Evolutionary conservation across 2,888 invertebrate species (phyloP).

Genomic region (Scaptomyza polygonia): DNA sequence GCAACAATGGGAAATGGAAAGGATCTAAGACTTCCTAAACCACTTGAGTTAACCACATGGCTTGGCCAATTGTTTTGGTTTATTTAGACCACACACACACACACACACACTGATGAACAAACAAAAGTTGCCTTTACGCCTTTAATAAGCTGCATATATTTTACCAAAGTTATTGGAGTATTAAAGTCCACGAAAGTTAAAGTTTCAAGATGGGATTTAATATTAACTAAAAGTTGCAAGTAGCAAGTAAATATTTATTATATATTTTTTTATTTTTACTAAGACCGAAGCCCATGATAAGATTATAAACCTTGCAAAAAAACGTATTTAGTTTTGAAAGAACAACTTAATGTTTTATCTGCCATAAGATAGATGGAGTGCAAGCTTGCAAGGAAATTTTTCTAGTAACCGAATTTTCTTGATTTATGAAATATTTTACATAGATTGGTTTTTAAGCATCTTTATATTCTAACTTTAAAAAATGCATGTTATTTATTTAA

Average conservation of each 20-base stretch:
- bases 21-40: constrained; percentile 17
- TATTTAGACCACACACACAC: constrained; percentile 13
- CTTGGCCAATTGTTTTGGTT: constrained; percentile 44
- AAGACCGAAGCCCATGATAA: neutral
- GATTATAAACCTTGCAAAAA: too few relatives aligned
- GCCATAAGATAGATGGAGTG: too few relatives aligned
- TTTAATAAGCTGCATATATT: constrained; percentile 47
- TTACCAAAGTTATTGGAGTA: constrained; percentile 11
- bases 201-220: neutral
- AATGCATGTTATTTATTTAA: too few relatives aligned
- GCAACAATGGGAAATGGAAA: neutral
- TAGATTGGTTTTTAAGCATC: too few relatives aligned
- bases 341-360: too few relatives aligned
- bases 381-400: too few relatives aligned
- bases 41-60: constrained; percentile 45
- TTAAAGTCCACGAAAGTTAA: neutral
- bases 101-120: neutral
- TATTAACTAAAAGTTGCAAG: constrained; percentile 2
- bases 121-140: constrained; percentile 9
- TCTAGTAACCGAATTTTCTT: too few relatives aligned
- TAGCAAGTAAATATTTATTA: neutral
- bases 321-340: too few relatives aligned
- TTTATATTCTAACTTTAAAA: too few relatives aligned
- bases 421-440: too few relatives aligned
- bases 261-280: neutral